Conservation (phyloP, 2,797 vertebrate genomes). For the Schizopygopsis pylzovi region DNA sequence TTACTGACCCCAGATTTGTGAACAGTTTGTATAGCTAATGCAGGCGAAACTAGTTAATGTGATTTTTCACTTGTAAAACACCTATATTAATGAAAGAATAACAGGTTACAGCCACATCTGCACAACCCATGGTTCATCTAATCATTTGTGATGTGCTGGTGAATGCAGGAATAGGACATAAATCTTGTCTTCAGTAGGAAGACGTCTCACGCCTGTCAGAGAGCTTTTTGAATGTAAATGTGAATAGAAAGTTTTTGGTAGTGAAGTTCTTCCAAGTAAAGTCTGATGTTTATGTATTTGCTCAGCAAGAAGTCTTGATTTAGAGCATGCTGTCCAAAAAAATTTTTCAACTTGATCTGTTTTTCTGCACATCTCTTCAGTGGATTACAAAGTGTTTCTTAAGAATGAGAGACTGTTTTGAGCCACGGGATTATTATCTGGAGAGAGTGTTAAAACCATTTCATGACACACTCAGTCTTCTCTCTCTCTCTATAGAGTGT, state of each 20-base stretch:
- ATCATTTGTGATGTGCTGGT: background rate
- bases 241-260: background rate
- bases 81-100: background rate
- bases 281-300: constrained; percentile 16
- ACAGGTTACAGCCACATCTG: background rate
- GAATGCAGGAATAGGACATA: constrained; percentile 2
- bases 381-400: background rate
- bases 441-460: background rate
- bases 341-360: too few relatives aligned
- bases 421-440: background rate
- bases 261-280: constrained; percentile 5
- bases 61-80: background rate
- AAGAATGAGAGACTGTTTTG: background rate
- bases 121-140: background rate
- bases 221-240: constrained; percentile 43
- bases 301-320: background rate
- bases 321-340: too few relatives aligned
- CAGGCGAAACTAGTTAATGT: background rate
- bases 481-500: background rate
- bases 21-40: background rate
- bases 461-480: background rate
- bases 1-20: background rate
- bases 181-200: constrained; percentile 4
- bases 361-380: background rate
- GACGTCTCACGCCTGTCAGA: background rate